Base-by-base conservation (phyloP, 2,113 vertebrate species). In the Dicaeum eximium region DNA sequence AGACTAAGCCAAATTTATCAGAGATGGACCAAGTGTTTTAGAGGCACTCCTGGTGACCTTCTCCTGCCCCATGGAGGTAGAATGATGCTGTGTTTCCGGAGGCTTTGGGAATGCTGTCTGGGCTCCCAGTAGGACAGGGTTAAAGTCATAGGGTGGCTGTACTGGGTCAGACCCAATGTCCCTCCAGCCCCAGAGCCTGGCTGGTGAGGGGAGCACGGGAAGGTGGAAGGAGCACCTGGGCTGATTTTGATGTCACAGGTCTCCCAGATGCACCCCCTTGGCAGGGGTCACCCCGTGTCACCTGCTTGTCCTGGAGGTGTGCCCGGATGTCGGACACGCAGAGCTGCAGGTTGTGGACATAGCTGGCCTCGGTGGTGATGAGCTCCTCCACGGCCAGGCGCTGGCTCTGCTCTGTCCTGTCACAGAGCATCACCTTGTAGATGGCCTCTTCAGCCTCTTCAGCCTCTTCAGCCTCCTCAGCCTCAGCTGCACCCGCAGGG, bases 291-390 rank as follows among this genome's bases (percentile, higher is more conserved):
- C 1, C 60, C 48, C 1, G 13, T 31, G 89, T 95, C 86, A 97
- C 97, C 97, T 97, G 94, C 48, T 97, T 97, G 25, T 98, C 91
- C 92, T 97, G 96, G 54, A 99, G 98, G 91, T 98, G 98, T 51
- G 82, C 89, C 64, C 98, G 98, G 95, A 99, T 98, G 93, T 98
- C 98, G 0, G 56, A 97, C 4, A 98, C 96, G 11, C 98, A 98
- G 31, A 99, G 87, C 30, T 97, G 98, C 31, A 99, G 95, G 91
- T 97, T 91, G 64, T 97, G 97, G 3, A 99, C 96, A 28, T 98
- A 99, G 95, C 98, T 98, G 95, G 94, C 97, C 97, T 99, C 99
- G 0, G 99, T 99, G 88, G 97, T 92, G 28, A 99, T 91, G 66
- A 99, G 97, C 92, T 99, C 99, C 69, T 98, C 97, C 27, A 98